Conservation (phyloP, 1,140 invertebrate genomes). For the Euwallacea fornicatus region DNA sequence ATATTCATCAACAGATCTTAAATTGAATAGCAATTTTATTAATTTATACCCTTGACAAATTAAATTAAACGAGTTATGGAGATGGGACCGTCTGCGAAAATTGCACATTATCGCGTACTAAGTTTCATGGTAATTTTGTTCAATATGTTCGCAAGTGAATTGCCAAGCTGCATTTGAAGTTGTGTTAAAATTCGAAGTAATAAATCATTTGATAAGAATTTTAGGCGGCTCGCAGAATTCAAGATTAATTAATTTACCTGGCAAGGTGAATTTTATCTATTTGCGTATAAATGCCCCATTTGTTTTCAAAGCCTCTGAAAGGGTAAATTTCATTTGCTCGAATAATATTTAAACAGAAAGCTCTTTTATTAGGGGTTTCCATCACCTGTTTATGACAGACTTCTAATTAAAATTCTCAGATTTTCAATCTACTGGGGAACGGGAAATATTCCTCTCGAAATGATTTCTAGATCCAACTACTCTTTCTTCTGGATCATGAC, state of each 20-base stretch:
- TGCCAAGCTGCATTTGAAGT: too few relatives aligned
- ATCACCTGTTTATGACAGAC: constrained; percentile 52
- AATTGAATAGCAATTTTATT: constrained; percentile 31
- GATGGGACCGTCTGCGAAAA: too few relatives aligned
- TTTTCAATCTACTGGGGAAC: constrained; percentile 42
- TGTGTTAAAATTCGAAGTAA: too few relatives aligned
- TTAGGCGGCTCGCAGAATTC: too few relatives aligned
- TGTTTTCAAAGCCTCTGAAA: constrained; percentile 9
- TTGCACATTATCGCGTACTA: too few relatives aligned
- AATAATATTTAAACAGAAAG: constrained; percentile 26
- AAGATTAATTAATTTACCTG: not conserved
- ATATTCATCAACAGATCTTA: constrained; percentile 30
- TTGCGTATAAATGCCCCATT: constrained; percentile 1
- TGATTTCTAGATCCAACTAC: not conserved
- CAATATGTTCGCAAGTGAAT: too few relatives aligned
- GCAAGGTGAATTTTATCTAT: not conserved
- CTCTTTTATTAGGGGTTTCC: constrained; percentile 27
- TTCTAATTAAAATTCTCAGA: constrained; percentile 45
- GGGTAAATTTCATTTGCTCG: constrained; percentile 25
- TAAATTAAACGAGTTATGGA: too few relatives aligned
- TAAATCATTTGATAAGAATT: too few relatives aligned
- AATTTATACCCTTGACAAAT: constrained; percentile 3
- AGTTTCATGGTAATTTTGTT: too few relatives aligned
- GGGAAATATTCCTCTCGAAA: constrained; percentile 13
- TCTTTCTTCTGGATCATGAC: not conserved